Evolutionary conservation across 2,888 invertebrate genomes (phyloP), one percentile per base, ranked within the genome.

Genomic region (Andrena fulva): DNA sequence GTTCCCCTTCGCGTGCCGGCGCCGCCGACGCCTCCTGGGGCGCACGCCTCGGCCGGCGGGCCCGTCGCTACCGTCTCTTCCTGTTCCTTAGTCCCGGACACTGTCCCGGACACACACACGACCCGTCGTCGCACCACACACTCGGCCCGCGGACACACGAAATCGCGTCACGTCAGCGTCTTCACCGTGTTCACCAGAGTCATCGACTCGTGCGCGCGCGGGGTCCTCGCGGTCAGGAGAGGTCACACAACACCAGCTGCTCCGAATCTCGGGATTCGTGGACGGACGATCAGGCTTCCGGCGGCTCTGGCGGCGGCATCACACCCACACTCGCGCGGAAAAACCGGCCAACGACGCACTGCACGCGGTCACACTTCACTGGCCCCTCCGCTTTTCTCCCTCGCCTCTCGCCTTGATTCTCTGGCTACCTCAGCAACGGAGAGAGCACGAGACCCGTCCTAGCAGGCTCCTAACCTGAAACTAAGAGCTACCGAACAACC

Each of bases 401-500:
- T 56, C 56, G 56, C 24, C 56, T 56, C 42, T 68, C 48, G 31
- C 12, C 72, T 31, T 35, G 56, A 33, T 31, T 29, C 42, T 33
- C 72, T 87, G 89, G 83, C 66, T 83, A 84, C 86, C 82, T 82
- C 87, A 69, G 87, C 86, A 91, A 56, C 56, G 56, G 56, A 89
- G 90, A 92, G 91, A 91, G 92, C 90, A 89, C 91, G 91, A 93
- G 93, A 94, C 93, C 94, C 94, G 93, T 93, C 89, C 93, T 92
- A 93, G 91, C 94, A 94, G 94, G 94, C 94, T 92, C 92, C 94
- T 92, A 93, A 94, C 94, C 94, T 94, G 94, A 94, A 94, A 94
- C 94, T 94, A 94, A 94, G 93, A 93, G 93, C 93, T 92, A 93
- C 91, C 91, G 92, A 92, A 93, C 91, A 91, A 91, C 91, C 91